phyloP scores from a whole-genome alignment of 2,888 invertebrate genomes.

The Drosophila merina region DNA sequence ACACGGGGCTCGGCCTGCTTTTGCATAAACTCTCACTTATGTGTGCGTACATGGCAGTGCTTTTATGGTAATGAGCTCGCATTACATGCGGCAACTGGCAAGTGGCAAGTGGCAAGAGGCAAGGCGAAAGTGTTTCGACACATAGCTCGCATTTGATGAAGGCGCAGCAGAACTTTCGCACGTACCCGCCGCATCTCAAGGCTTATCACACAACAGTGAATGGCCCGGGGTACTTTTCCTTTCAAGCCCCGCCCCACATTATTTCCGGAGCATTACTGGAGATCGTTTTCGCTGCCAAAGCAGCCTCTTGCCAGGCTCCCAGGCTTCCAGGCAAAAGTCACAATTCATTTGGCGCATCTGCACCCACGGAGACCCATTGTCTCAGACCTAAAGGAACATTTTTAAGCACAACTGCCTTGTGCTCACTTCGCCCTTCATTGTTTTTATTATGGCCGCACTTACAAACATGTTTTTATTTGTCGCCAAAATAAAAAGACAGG shows the following conservation, averaged over 20 bases:
- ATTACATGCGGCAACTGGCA: constrained; percentile 63
- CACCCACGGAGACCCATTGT: neutral
- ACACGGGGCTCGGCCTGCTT: neutral
- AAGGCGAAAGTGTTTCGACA: constrained; percentile 63
- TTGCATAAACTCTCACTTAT: neutral
- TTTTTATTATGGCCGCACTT: constrained; percentile 72
- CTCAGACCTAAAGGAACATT: constrained; percentile 1
- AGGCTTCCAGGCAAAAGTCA: neutral
- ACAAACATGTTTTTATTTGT: constrained; percentile 34
- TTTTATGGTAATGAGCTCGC: constrained; percentile 79
- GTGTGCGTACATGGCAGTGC: constrained; percentile 51
- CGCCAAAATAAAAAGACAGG: neutral
- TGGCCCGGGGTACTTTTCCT: constrained; percentile 17
- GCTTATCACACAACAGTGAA: constrained; percentile 64
- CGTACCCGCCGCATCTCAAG: constrained; percentile 18
- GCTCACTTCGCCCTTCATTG: constrained; percentile 63
- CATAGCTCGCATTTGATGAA: constrained; percentile 63
- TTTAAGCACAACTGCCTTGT: constrained; percentile 56
- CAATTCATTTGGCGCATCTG: neutral
- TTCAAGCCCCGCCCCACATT: constrained; percentile 3
- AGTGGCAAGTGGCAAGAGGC: constrained; percentile 24
- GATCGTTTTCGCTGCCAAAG: constrained; percentile 45
- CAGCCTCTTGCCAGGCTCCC: neutral
- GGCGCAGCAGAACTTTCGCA: constrained; percentile 24
- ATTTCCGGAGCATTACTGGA: constrained; percentile 69